These are phyloP conservation scores for Fragum whitleyi DNA, from an alignment of 2,888 invertebrate species.

Conservation along the genomic window DNA sequence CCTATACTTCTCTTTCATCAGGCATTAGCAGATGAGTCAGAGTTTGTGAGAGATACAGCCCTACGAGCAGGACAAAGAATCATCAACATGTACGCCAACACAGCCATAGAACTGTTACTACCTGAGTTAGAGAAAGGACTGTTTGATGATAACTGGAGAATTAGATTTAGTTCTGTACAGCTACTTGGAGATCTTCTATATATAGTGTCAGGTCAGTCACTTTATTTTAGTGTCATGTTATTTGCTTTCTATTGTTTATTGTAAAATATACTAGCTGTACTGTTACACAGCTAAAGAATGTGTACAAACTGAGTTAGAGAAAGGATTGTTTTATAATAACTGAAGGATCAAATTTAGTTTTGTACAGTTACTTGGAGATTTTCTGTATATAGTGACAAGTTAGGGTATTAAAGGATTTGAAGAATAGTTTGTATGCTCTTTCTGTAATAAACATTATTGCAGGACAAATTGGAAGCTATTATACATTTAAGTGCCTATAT, in stretches of 20 bases:
- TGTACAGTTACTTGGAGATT: slow-evolving; percentile 97
- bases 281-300: slow-evolving; percentile 97
- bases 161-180: slow-evolving; percentile 96
- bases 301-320: slow-evolving; percentile 94
- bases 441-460: no score
- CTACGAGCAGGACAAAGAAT: slow-evolving; percentile 98
- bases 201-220: slow-evolving; percentile 92
- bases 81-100: slow-evolving; percentile 97
- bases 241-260: not conserved
- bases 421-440: no score
- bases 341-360: slow-evolving; percentile 98
- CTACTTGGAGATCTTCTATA: slow-evolving; percentile 97
- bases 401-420: no score
- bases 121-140: slow-evolving; percentile 96
- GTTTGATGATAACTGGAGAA: slow-evolving; percentile 99
- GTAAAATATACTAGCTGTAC: no score
- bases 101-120: slow-evolving; percentile 95
- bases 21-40: slow-evolving; percentile 99
- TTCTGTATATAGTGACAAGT: slow-evolving; percentile 97
- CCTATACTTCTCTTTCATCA: no score
- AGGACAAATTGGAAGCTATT: no score
- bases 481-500: no score
- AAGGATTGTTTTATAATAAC: slow-evolving; percentile 98
- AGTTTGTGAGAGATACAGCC: slow-evolving; percentile 99
- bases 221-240: not conserved